Percentiles rank a stretch among this genome's conserved stretches.
Conservation (phyloP, 2,113 vertebrate genomes). For the Muntiacus reevesi region DNA sequence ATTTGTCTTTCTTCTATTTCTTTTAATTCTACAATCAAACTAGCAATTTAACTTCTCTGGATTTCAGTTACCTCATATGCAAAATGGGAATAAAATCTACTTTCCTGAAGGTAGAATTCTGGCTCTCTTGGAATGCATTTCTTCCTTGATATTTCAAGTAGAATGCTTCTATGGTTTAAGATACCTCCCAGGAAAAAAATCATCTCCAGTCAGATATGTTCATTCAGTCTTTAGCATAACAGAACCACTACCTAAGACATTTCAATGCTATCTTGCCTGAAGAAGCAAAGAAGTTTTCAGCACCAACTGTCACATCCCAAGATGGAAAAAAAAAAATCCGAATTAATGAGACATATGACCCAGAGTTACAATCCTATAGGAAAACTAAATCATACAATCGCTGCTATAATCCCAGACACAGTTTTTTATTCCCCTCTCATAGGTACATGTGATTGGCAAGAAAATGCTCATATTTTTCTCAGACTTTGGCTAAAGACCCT, state of each 20-base stretch:
- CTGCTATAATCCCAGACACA: neutral
- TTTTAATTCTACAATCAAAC: neutral
- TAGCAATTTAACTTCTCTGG: neutral
- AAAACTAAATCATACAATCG: conserved; percentile 1
- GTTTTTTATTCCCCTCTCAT: neutral
- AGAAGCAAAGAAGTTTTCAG: neutral
- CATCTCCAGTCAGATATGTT: neutral
- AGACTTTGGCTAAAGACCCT: neutral
- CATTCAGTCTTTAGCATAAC: neutral
- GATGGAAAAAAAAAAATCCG: neutral
- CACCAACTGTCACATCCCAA: neutral
- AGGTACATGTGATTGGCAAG: neutral
- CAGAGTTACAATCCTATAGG: neutral
- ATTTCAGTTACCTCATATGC: neutral
- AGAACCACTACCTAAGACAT: neutral
- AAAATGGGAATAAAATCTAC: neutral
- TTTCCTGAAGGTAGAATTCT: neutral
- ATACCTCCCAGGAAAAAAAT: neutral
- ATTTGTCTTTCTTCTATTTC: neutral
- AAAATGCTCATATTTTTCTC: neutral
- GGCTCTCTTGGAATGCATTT: neutral
- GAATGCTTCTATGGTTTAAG: neutral
- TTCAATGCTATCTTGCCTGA: neutral
- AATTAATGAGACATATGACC: neutral
- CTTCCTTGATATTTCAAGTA: neutral